These are phyloP conservation scores for Sisyra terminalis DNA, from an alignment of 2,888 invertebrate genomes.

Conservation along the genomic window DNA sequence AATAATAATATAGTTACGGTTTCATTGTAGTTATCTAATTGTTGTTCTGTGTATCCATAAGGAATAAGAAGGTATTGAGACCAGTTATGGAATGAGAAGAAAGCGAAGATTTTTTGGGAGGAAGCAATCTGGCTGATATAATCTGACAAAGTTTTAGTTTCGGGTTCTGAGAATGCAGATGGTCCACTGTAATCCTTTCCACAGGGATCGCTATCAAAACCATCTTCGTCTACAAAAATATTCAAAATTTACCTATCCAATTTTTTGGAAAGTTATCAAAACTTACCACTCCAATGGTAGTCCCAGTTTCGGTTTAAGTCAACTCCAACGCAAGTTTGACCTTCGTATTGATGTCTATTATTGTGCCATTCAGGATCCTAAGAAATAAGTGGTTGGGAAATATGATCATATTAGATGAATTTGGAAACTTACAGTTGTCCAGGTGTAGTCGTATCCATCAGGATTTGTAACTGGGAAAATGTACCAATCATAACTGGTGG, in stretches of 20 bases:
- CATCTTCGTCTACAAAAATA: slow-evolving; percentile 23
- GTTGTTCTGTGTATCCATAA: slow-evolving; percentile 42
- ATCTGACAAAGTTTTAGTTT: slow-evolving; percentile 35
- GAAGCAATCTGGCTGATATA: slow-evolving; percentile 30
- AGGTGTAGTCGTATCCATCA: slow-evolving; percentile 56
- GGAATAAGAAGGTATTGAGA: slow-evolving; percentile 53
- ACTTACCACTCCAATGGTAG: slow-evolving; percentile 45
- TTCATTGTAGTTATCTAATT: slow-evolving; percentile 39
- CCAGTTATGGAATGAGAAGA: slow-evolving; percentile 58
- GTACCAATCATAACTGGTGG: slow-evolving; percentile 56
- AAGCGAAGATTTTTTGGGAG: slow-evolving; percentile 34
- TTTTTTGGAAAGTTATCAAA: no score
- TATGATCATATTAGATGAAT: background rate
- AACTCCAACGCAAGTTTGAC: slow-evolving; percentile 36
- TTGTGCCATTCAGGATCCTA: slow-evolving; percentile 56
- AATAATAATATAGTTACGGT: slow-evolving; percentile 25
- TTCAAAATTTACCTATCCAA: no score
- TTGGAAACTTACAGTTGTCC: slow-evolving; percentile 33
- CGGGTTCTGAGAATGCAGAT: slow-evolving; percentile 52
- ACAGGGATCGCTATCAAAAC: slow-evolving; percentile 39
- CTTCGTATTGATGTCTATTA: slow-evolving; percentile 33
- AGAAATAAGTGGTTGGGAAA: slow-evolving; percentile 11
- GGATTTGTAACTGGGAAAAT: slow-evolving; percentile 57
- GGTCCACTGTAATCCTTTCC: slow-evolving; percentile 47
- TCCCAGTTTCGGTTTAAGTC: slow-evolving; percentile 70